Conservation (phyloP, 2,797 vertebrate species). For the Tachyglossus aculeatus region DNA sequence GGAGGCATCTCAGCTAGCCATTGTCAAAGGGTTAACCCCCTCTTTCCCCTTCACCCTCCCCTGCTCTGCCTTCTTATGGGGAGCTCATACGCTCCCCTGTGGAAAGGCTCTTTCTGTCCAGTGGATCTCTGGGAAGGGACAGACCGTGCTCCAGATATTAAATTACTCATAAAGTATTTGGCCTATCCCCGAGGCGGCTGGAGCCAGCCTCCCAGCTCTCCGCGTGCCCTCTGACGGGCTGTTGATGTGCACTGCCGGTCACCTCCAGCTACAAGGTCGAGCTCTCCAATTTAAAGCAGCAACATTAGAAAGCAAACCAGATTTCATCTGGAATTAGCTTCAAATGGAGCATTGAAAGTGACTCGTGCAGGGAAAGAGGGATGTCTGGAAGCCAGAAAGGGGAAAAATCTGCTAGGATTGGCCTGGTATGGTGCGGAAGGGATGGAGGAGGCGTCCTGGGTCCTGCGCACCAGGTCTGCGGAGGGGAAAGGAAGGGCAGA, state of each 20-base stretch:
- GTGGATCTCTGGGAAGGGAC: conserved; percentile 66
- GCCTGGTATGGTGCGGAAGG: too few relatives aligned
- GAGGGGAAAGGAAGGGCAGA: neutral
- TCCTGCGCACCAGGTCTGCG: neutral
- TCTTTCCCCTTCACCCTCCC: fast-evolving
- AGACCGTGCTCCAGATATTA: conserved; percentile 93
- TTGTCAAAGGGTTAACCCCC: conserved; percentile 20
- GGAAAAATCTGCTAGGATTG: neutral
- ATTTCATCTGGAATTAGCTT: conserved; percentile 78
- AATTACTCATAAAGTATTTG: conserved; percentile 98
- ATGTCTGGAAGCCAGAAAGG: neutral
- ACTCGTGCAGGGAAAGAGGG: neutral
- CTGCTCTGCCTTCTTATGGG: neutral
- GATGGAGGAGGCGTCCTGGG: fast-evolving
- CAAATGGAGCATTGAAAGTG: conserved; percentile 58
- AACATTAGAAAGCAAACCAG: conserved; percentile 71
- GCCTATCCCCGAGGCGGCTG: conserved; percentile 79
- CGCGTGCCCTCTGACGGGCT: conserved; percentile 73
- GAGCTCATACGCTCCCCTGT: neutral
- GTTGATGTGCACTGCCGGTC: conserved; percentile 74
- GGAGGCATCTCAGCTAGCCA: too few relatives aligned
- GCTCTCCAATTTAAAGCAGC: conserved; percentile 80
- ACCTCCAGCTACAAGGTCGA: conserved; percentile 83
- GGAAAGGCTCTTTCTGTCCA: conserved; percentile 56
- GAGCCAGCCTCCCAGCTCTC: conserved; percentile 66